Evolutionary conservation across 1,140 invertebrate genomes (phyloP).

Genomic region (Cydia fagiglandana): DNA sequence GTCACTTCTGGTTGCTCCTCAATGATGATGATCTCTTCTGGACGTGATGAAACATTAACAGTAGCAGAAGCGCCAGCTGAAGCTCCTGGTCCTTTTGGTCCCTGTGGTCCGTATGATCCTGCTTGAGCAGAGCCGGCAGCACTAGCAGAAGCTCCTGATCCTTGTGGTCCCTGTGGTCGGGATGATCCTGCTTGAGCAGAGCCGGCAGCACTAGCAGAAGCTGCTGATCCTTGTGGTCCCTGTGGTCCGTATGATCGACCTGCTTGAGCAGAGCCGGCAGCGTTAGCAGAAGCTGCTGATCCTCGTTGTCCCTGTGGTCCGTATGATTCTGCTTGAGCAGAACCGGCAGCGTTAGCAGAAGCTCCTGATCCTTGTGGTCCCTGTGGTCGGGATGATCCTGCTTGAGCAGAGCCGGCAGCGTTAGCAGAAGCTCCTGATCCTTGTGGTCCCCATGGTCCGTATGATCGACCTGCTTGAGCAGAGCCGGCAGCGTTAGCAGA

Average conservation of each 20-base stretch:
- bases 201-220: constrained; percentile 5
- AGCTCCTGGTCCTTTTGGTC: constrained; percentile 34
- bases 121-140: background rate
- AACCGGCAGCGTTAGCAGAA: background rate
- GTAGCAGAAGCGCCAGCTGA: background rate
- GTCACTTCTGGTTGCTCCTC: too few species aligned
- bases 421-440: background rate
- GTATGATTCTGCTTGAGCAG: background rate
- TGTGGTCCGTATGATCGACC: background rate
- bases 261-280: background rate
- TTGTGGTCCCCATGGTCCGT: background rate
- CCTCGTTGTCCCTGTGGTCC: background rate
- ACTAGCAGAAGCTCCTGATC: background rate
- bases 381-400: background rate
- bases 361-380: constrained; percentile 6
- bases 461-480: background rate
- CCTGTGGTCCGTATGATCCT: background rate
- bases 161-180: background rate
- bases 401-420: background rate
- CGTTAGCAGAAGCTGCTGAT: background rate
- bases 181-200: background rate
- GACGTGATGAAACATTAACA: background rate
- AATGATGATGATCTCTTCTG: background rate
- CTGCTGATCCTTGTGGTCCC: background rate
- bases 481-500: constrained; percentile 15